A percentile compares a stretch with the other conserved stretches of the same genome.
phyloP scores from a whole-genome alignment of 1,140 invertebrate species.

The Cephus cinctus region DNA sequence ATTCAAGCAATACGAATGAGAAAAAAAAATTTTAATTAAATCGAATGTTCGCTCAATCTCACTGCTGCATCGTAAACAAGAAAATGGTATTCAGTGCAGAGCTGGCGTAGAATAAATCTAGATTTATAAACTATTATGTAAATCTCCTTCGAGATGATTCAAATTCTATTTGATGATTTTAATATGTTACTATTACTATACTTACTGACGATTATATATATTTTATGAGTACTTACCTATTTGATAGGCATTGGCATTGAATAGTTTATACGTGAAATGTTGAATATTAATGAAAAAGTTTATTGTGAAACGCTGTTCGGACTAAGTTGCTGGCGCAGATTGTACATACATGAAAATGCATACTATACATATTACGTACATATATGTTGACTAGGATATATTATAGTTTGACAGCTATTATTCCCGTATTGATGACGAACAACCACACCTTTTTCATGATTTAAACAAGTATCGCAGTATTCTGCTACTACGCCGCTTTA shows the following conservation, averaged over 20 bases:
- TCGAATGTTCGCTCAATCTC: constrained; percentile 19
- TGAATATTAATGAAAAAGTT: constrained; percentile 38
- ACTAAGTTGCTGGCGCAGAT: constrained; percentile 31
- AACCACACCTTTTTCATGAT: constrained; percentile 27
- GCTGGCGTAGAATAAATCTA: constrained; percentile 22
- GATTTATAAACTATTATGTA: constrained; percentile 5
- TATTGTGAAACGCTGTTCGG: constrained; percentile 32
- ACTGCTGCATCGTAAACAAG: constrained; percentile 27
- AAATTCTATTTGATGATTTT: constrained; percentile 49
- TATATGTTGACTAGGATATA: no score
- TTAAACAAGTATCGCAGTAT: constrained; percentile 34
- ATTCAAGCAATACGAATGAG: constrained; percentile 31
- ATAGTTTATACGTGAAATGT: constrained; percentile 48
- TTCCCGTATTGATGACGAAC: no score
- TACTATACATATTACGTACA: not conserved
- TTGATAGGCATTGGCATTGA: constrained; percentile 41
- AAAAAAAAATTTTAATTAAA: no score
- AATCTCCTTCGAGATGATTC: constrained; percentile 39
- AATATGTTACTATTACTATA: constrained; percentile 48
- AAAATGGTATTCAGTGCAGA: constrained; percentile 31
- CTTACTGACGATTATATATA: constrained; percentile 40
- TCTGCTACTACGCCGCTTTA: constrained; percentile 35
- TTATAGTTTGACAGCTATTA: no score
- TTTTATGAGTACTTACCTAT: constrained; percentile 49
- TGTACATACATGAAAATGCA: constrained; percentile 35